Evolutionary conservation across 2,113 vertebrate species (phyloP).

Genomic region (Pachyramphus minor): DNA sequence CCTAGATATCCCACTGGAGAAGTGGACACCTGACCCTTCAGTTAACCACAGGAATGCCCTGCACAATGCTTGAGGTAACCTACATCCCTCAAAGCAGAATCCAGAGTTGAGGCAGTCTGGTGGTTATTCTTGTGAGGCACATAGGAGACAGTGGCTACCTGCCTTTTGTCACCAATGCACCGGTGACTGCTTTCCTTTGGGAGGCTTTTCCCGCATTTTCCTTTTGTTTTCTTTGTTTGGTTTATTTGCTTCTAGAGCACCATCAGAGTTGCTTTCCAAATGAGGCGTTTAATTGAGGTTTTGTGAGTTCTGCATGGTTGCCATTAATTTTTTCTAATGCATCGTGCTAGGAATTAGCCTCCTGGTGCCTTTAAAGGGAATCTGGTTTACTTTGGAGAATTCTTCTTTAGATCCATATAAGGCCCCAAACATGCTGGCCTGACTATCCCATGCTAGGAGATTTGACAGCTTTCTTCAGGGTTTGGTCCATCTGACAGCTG

Average conservation of each 20-base stretch:
- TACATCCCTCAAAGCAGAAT: neutral
- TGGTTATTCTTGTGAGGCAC: neutral
- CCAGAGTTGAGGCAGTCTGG: neutral
- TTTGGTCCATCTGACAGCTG: neutral
- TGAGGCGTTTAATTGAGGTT: neutral
- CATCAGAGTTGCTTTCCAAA: neutral
- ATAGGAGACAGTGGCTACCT: neutral
- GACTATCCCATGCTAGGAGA: neutral
- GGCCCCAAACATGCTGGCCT: neutral
- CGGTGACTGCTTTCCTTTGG: neutral
- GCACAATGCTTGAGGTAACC: neutral
- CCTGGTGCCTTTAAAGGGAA: neutral
- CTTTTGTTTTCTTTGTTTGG: neutral
- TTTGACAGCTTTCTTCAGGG: neutral
- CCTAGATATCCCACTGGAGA: neutral
- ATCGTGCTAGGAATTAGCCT: neutral
- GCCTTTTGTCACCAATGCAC: neutral
- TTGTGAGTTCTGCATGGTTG: neutral
- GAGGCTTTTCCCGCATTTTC: fast-evolving
- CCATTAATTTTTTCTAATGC: neutral
- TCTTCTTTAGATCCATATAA: neutral
- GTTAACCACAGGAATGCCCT: neutral
- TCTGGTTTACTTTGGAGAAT: neutral
- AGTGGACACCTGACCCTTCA: neutral
- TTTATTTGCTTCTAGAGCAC: neutral